Conservation (phyloP, 2,113 vertebrate species). For the Anhinga anhinga region DNA sequence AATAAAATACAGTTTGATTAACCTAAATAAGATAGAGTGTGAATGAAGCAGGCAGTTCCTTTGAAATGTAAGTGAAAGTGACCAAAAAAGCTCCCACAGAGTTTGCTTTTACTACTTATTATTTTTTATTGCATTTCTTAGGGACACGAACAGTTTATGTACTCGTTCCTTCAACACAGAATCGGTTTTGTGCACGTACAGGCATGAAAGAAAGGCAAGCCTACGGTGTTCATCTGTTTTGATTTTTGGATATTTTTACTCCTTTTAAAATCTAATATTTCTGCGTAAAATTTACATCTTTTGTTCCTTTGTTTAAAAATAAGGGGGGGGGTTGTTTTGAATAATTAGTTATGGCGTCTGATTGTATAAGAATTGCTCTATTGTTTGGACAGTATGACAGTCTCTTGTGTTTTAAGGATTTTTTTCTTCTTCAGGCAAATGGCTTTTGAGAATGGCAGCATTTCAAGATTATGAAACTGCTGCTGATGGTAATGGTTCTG, state of each 20-base stretch:
- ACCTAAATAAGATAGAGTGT: slow-evolving; percentile 21
- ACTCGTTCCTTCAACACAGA: slow-evolving; percentile 20
- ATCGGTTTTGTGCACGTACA: background rate
- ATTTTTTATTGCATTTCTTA: slow-evolving; percentile 32
- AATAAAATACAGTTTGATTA: slow-evolving; percentile 36
- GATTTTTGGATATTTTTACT: slow-evolving; percentile 53
- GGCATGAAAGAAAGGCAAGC: background rate
- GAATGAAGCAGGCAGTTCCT: background rate
- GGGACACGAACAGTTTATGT: background rate
- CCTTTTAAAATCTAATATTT: slow-evolving; percentile 51
- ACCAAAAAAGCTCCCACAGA: background rate
- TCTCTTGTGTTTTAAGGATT: background rate
- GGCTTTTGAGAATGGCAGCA: slow-evolving; percentile 41
- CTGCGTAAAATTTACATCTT: slow-evolving; percentile 51
- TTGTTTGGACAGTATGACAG: slow-evolving; percentile 50
- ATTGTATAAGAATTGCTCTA: slow-evolving; percentile 61
- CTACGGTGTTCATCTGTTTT: slow-evolving; percentile 1
- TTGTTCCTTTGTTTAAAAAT: slow-evolving; percentile 57
- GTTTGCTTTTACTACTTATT: slow-evolving; percentile 39
- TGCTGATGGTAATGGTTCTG: slow-evolving; percentile 32
- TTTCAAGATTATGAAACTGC: slow-evolving; percentile 47
- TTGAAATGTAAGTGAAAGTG: slow-evolving; percentile 28
- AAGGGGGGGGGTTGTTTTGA: slow-evolving; percentile 7
- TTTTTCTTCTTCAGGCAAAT: background rate
- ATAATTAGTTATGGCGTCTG: slow-evolving; percentile 53